Conservation (phyloP, 2,113 vertebrate genomes). For the Spermophilus dauricus region DNA sequence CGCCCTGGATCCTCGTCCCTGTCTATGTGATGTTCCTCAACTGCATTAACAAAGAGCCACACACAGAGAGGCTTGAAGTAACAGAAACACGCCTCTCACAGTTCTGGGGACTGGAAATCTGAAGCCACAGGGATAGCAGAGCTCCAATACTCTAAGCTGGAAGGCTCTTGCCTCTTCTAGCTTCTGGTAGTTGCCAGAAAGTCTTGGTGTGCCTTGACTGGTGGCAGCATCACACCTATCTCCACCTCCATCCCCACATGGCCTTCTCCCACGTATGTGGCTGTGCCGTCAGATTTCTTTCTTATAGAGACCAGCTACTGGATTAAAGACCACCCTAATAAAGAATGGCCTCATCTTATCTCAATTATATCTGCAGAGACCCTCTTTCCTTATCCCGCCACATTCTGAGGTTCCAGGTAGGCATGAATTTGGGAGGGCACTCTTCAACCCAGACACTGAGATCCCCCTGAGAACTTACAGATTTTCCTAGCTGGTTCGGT, state of each 20-base stretch:
- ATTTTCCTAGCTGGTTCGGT: not conserved
- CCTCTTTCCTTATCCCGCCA: not conserved
- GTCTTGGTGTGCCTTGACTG: not conserved
- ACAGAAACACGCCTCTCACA: not conserved
- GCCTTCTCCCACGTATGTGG: not conserved
- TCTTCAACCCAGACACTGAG: accelerated
- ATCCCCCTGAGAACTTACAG: not conserved
- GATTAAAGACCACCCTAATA: not conserved
- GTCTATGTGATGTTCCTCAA: too few relatives aligned
- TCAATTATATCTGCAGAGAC: not conserved
- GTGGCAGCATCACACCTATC: not conserved
- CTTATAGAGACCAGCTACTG: not conserved
- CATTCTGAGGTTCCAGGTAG: not conserved
- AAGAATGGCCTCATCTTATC: not conserved
- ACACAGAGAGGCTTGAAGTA: not conserved
- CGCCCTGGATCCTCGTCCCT: not conserved
- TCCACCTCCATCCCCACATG: too few relatives aligned
- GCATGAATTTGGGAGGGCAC: not conserved
- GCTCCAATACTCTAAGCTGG: not conserved
- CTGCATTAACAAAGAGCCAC: not conserved
- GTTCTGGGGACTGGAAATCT: not conserved
- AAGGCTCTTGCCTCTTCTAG: not conserved
- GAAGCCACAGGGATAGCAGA: not conserved
- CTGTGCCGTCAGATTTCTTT: not conserved
- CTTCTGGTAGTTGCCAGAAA: not conserved